Conservation (phyloP, 2,888 invertebrate species). For the Leptopilina syphax region DNA sequence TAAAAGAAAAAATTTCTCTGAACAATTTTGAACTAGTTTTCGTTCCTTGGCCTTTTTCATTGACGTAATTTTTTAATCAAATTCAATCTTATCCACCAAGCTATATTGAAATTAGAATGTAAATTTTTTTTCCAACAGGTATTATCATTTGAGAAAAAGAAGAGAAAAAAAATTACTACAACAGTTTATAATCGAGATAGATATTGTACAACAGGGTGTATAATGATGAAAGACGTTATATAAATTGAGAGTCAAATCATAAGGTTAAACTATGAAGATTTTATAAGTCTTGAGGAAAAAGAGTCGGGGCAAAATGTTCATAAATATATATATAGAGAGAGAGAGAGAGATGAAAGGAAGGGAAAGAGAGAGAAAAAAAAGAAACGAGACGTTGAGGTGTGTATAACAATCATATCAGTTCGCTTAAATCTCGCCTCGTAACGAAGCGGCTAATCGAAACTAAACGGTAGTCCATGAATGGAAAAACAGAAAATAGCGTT, state of each 20-base stretch:
- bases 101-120: no score
- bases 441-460: slow-evolving; percentile 75
- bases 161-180: slow-evolving; percentile 44
- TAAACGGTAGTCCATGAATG: slow-evolving; percentile 72
- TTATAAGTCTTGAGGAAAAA: neutral
- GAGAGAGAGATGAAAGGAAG: neutral
- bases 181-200: slow-evolving; percentile 51
- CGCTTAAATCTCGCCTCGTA: slow-evolving; percentile 73
- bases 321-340: slow-evolving; percentile 14
- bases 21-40: no score
- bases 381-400: slow-evolving; percentile 50
- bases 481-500: slow-evolving; percentile 70
- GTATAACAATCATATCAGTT: slow-evolving; percentile 71
- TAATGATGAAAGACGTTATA: slow-evolving; percentile 69
- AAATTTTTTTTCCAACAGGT: no score
- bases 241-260: slow-evolving; percentile 61
- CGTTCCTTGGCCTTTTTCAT: no score
- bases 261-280: neutral
- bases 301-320: slow-evolving; percentile 22
- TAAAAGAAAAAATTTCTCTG: no score
- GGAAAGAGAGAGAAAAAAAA: slow-evolving; percentile 19
- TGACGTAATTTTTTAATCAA: no score
- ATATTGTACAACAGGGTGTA: slow-evolving; percentile 53
- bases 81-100: no score
- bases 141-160: slow-evolving; percentile 45